Evolutionary conservation across 2,797 vertebrate species (phyloP), one percentile per base, ranked within the genome.

Genomic region (Thunnus albacares): DNA sequence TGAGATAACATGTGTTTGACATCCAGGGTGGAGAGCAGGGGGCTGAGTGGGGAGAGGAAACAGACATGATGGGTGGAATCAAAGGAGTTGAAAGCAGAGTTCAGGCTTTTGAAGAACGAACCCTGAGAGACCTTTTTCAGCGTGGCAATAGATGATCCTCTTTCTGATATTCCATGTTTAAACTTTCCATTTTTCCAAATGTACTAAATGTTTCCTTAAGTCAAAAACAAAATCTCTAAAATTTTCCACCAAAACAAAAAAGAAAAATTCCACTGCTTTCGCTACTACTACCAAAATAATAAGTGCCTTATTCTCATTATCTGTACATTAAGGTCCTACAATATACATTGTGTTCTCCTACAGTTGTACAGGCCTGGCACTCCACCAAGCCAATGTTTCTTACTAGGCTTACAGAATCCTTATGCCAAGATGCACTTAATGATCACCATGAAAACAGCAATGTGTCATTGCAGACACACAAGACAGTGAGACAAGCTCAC

Each of bases 1-100:
- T 74, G 89, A 90, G 92, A 94, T 90, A 91, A 90, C 87, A 90
- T 90, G 85, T 94, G 93, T 91, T 92, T 88, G 91, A 94, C 92
- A 88, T 89, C 90, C 87, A 88, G 87, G 82, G 85, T 79, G 84
- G 78, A 80, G 79, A 65, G 57, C 47, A 12, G 33, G 28, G 61
- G 71, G 77, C 18, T 24, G 59, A 69, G 52, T 10, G 45, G 22
- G 38, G 28, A 24, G 45, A 72, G 76, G 71, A 80, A 83, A 77
- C 62, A 8, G 59, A 67, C 71, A 43, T n/a, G 74, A 77, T 35
- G 59, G 33, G 20, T 22, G 35, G 53, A 74, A 81, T 82, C 52
- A 83, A 71, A 74, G 43, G 18, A 49, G 56, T 13, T 18, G 24
- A 78, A 71, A 72, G 70, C 58, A 57, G 52, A 12, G 22, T 56